phyloP scores from a whole-genome alignment of 2,113 vertebrate genomes.

The Pygoscelis antarcticus region DNA sequence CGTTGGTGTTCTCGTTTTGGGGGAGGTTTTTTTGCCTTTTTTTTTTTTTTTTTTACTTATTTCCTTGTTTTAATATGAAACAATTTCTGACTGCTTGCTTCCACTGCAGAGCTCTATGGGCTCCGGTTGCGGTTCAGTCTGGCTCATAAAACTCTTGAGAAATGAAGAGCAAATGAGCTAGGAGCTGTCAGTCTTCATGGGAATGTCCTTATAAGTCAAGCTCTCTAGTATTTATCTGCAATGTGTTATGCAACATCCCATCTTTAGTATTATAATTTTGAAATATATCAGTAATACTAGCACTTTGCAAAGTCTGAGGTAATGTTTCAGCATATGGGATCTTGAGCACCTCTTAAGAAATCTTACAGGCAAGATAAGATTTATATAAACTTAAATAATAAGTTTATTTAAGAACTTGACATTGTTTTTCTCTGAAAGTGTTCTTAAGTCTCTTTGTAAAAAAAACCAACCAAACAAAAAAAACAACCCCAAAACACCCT shows the following conservation, averaged over 20 bases:
- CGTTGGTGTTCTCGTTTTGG: no score
- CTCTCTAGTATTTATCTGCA: neutral
- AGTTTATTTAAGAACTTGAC: neutral
- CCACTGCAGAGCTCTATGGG: neutral
- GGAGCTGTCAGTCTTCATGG: neutral
- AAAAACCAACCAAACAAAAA: neutral
- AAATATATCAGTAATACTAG: neutral
- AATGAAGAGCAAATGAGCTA: neutral
- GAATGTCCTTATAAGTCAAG: neutral
- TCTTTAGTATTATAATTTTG: neutral
- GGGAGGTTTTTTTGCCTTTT: no score
- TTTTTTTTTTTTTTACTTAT: neutral
- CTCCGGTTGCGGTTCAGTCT: fast-evolving
- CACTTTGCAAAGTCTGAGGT: neutral
- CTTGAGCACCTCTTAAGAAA: neutral
- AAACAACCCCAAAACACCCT: fast-evolving
- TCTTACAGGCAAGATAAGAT: neutral
- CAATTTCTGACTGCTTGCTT: neutral
- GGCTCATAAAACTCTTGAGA: neutral
- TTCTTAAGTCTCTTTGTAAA: neutral
- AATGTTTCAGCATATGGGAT: neutral
- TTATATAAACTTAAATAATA: no score
- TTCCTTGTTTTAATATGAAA: neutral
- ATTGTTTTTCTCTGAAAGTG: neutral
- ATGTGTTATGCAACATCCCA: neutral